Evolutionary conservation across 2,113 vertebrate genomes (phyloP).

Genomic region (Leucoraja erinaceus): DNA sequence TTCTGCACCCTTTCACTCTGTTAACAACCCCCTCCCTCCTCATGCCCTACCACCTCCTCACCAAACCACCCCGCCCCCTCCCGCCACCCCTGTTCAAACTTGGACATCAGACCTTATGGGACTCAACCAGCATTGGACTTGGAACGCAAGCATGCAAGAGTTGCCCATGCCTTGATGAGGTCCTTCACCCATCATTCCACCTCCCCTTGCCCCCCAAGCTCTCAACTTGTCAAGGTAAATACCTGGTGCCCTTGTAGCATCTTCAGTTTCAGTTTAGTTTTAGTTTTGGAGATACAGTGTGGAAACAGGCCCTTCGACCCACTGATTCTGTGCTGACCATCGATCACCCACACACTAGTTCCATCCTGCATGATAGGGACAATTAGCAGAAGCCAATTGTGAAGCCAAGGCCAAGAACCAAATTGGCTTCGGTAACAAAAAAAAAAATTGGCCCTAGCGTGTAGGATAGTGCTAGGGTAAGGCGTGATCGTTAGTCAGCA

Average conservation of each 20-base stretch:
- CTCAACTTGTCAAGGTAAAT: slow-evolving; percentile 57
- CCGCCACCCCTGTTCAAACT: slow-evolving; percentile 54
- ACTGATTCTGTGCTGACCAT: too few relatives aligned
- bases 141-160: slow-evolving; percentile 57
- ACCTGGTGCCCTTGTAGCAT: slow-evolving; percentile 52
- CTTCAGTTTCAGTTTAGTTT: background rate
- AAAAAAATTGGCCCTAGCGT: too few relatives aligned
- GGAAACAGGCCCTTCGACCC: too few relatives aligned
- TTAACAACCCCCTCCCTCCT: background rate
- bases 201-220: background rate
- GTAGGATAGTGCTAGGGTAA: too few relatives aligned
- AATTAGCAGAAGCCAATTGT: too few relatives aligned
- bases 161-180: slow-evolving; percentile 47
- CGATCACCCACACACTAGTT: too few relatives aligned
- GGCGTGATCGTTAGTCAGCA: too few relatives aligned
- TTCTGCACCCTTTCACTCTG: slow-evolving; percentile 43
- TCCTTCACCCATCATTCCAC: slow-evolving; percentile 58
- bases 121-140: slow-evolving; percentile 84
- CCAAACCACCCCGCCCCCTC: background rate
- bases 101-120: slow-evolving; percentile 70
- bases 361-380: too few relatives aligned
- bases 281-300: too few relatives aligned
- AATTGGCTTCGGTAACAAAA: too few relatives aligned
- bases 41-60: background rate
- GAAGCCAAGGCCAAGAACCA: too few relatives aligned